A percentile compares a stretch with the other conserved stretches of the same genome.
These are phyloP conservation scores for Stegophylla sp. DNA, from an alignment of 2,888 invertebrate species.

Conservation along the genomic window DNA sequence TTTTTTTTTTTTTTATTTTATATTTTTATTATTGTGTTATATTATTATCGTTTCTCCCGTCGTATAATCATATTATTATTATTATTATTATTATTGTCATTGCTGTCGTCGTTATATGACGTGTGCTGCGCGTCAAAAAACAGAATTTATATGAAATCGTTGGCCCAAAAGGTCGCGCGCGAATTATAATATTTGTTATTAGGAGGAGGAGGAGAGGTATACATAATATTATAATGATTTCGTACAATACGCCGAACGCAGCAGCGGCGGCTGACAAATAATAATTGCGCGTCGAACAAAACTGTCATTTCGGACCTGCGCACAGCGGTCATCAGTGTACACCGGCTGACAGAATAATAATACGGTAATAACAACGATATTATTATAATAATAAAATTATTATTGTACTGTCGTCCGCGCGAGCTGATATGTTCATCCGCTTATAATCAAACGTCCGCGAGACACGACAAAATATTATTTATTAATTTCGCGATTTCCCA, in stretches of 20 bases:
- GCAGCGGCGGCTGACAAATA: not conserved
- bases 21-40: constrained; percentile 1
- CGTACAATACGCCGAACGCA: not conserved
- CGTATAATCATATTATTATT: not conserved
- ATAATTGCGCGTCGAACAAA: constrained; percentile 48
- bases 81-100: not conserved
- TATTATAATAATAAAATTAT: constrained; percentile 21
- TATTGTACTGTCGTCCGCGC: constrained; percentile 13
- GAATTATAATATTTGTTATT: not conserved
- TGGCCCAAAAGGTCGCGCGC: constrained; percentile 5
- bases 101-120: not conserved
- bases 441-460: constrained; percentile 15
- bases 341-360: not conserved
- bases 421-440: constrained; percentile 39
- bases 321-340: not conserved
- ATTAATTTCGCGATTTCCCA: not conserved
- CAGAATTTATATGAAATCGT: constrained; percentile 19
- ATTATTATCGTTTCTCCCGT: not conserved
- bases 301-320: constrained; percentile 47
- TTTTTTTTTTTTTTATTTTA: not conserved
- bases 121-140: no score
- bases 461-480: constrained; percentile 3
- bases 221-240: constrained; percentile 8
- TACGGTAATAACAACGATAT: not conserved
- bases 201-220: no score